A percentile compares a stretch with the other conserved stretches of the same genome.
These are phyloP conservation scores for Alouatta palliata DNA, from an alignment of 2,113 vertebrate genomes.

Conservation along the genomic window DNA sequence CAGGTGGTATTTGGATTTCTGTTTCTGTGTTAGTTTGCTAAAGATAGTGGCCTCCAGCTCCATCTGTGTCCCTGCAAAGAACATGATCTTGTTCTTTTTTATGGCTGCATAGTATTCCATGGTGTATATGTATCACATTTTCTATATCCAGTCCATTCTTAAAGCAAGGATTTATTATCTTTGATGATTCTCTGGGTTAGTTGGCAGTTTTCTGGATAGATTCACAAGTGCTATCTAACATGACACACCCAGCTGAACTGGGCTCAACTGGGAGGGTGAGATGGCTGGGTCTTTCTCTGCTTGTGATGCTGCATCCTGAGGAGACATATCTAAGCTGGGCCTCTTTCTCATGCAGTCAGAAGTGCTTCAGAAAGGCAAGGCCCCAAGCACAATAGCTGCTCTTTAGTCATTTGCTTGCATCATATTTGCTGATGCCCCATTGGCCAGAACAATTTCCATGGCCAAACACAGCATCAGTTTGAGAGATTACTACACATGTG, in stretches of 20 bases:
- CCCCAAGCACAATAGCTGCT: too few relatives aligned
- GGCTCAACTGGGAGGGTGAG: rapidly evolving
- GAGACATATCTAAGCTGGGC: not conserved
- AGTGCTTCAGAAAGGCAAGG: not conserved
- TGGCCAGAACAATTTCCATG: not conserved
- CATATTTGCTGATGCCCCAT: not conserved
- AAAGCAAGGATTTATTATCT: not conserved
- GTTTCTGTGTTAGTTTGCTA: too few relatives aligned
- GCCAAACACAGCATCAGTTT: not conserved
- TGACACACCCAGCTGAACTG: too few relatives aligned
- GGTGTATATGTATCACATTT: too few relatives aligned
- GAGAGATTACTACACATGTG: too few relatives aligned
- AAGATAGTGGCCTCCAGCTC: too few relatives aligned
- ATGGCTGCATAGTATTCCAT: too few relatives aligned
- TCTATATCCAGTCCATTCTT: too few relatives aligned
- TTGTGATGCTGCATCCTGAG: not conserved
- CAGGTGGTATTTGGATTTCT: too few relatives aligned
- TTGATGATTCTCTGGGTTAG: not conserved
- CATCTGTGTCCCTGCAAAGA: too few relatives aligned
- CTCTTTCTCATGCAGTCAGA: rapidly evolving
- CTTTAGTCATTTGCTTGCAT: not conserved
- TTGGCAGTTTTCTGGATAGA: not conserved
- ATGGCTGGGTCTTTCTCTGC: not conserved
- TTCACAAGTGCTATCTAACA: rapidly evolving
- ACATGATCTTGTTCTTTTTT: too few relatives aligned